Conservation (phyloP, 2,113 vertebrate species). For the Glaucomys volans region DNA sequence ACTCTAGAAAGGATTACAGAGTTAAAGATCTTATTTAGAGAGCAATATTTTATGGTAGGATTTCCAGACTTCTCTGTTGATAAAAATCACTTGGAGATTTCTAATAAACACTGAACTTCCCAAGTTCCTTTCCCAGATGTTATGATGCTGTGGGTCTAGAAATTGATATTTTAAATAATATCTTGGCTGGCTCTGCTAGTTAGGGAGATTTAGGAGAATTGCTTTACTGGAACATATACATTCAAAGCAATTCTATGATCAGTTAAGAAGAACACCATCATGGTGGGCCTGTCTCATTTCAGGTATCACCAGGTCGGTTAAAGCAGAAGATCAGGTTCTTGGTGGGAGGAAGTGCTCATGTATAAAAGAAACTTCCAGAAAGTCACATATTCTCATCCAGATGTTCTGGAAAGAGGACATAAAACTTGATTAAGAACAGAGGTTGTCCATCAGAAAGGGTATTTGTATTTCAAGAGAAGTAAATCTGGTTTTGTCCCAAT, state of each 20-base stretch:
- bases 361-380: slow-evolving; percentile 34
- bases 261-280: neutral
- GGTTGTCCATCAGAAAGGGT: neutral
- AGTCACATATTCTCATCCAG: neutral
- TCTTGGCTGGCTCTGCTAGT: neutral
- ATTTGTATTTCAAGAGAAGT: neutral
- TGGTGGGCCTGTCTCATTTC: neutral
- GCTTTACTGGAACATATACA: neutral
- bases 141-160: neutral
- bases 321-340: neutral
- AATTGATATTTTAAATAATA: neutral
- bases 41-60: neutral
- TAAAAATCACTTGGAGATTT: neutral
- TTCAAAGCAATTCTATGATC: neutral
- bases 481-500: neutral
- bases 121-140: neutral
- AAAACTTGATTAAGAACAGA: neutral
- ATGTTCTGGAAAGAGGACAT: neutral
- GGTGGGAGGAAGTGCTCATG: neutral
- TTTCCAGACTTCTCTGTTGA: neutral
- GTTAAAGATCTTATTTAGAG: neutral
- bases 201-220: neutral
- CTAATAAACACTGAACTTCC: neutral
- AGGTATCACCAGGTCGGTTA: neutral
- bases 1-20: neutral